A percentile compares a stretch with the other conserved stretches of the same genome.
Evolutionary conservation across 2,888 invertebrate species (phyloP).

Genomic region (Campoplex capitator): DNA sequence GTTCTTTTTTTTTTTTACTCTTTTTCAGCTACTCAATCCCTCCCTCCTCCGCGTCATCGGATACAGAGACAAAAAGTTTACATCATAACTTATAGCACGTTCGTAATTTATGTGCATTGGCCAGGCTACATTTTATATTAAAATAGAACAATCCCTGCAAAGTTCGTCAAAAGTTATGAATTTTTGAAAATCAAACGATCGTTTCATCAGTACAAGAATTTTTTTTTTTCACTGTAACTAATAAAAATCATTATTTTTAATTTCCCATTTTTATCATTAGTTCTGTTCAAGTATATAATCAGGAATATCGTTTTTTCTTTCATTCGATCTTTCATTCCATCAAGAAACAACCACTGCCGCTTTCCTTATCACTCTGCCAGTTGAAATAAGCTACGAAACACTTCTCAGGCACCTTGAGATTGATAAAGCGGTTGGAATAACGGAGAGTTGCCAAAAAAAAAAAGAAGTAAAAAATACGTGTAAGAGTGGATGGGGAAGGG

Average conservation of each 20-base stretch:
- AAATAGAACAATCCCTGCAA: not conserved
- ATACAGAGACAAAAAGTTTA: constrained; percentile 44
- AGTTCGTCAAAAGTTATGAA: not conserved
- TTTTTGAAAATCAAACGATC: not conserved
- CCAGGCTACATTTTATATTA: not conserved
- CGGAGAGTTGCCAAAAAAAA: constrained; percentile 3
- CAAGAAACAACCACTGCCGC: not conserved
- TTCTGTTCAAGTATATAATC: not conserved
- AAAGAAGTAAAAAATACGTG: not conserved
- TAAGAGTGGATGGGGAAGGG: not conserved
- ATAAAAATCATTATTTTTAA: too few relatives aligned
- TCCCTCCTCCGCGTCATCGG: constrained; percentile 46
- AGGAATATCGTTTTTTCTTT: not conserved
- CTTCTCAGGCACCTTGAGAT: constrained; percentile 13
- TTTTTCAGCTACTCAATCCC: not conserved
- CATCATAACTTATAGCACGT: constrained; percentile 39
- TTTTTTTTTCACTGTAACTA: not conserved
- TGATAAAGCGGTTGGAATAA: constrained; percentile 49
- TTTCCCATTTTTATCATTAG: not conserved
- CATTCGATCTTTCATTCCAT: not conserved
- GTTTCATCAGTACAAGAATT: not conserved
- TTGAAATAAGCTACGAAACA: not conserved
- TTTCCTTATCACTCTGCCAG: not conserved
- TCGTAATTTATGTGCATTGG: constrained; percentile 21
- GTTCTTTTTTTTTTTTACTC: not conserved